These are phyloP conservation scores for Drosophila teissieri DNA, from an alignment of 1,140 invertebrate species.

Conservation along the genomic window DNA sequence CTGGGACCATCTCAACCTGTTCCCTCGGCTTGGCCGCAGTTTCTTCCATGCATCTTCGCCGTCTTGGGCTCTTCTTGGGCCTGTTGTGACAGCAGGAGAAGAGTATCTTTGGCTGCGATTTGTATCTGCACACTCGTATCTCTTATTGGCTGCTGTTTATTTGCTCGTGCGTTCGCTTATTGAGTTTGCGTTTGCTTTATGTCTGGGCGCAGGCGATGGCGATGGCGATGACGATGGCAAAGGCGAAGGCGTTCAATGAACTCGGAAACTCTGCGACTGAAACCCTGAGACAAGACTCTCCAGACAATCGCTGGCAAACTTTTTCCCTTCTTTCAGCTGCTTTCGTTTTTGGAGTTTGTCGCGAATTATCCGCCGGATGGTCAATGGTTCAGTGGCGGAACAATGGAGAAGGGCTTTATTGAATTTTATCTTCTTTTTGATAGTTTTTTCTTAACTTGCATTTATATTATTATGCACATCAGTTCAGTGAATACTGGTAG, in stretches of 20 bases:
- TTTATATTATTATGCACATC: background rate
- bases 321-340: slow-evolving; percentile 18
- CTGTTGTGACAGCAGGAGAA: slow-evolving; percentile 29
- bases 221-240: slow-evolving; percentile 2
- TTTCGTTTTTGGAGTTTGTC: slow-evolving; percentile 34
- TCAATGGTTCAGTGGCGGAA: slow-evolving; percentile 1
- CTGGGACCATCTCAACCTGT: slow-evolving; percentile 28
- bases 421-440: background rate
- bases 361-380: slow-evolving; percentile 6
- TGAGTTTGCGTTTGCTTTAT: slow-evolving; percentile 68
- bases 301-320: slow-evolving; percentile 45
- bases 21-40: slow-evolving; percentile 1
- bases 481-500: too few relatives aligned
- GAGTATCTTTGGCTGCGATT: slow-evolving; percentile 67
- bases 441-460: background rate
- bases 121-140: slow-evolving; percentile 68
- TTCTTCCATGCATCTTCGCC: background rate
- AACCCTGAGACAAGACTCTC: slow-evolving; percentile 21
- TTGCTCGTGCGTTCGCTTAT: slow-evolving; percentile 77
- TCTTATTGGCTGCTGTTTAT: slow-evolving; percentile 82
- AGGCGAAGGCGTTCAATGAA: slow-evolving; percentile 74
- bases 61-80: slow-evolving; percentile 6
- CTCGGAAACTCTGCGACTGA: slow-evolving; percentile 46
- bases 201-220: slow-evolving; percentile 28
- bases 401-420: background rate